Conservation (phyloP, 2,888 invertebrate genomes). For the Microplitis deprimator region DNA sequence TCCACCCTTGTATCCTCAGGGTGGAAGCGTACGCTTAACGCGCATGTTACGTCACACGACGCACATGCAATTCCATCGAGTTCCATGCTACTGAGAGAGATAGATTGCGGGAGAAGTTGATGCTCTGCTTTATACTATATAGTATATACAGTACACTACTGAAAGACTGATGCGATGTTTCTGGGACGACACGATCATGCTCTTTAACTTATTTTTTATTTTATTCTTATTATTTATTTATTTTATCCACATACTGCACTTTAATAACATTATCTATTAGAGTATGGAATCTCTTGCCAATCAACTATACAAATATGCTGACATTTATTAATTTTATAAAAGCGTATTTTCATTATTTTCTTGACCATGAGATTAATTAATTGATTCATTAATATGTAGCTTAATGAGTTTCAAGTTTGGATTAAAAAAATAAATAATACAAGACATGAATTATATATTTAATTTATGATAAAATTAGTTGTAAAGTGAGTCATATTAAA, state of each 20-base stretch:
- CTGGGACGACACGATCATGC: constrained; percentile 24
- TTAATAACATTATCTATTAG: background rate
- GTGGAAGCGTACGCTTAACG: constrained; percentile 58
- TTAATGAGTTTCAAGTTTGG: too few relatives aligned
- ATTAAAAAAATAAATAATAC: too few relatives aligned
- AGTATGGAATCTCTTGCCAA: too few relatives aligned
- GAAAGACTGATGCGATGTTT: constrained; percentile 30
- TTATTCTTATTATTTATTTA: constrained; percentile 3
- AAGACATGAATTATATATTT: too few relatives aligned
- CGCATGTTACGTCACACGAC: constrained; percentile 62
- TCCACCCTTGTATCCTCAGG: constrained; percentile 41
- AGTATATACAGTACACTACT: background rate
- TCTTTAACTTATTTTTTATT: constrained; percentile 8
- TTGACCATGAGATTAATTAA: too few relatives aligned
- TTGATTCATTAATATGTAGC: too few relatives aligned
- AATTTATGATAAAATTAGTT: too few relatives aligned
- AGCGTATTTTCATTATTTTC: too few relatives aligned
- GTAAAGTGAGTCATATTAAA: background rate
- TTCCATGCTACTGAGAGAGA: constrained; percentile 15
- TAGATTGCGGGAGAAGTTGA: constrained; percentile 22
- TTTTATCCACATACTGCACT: background rate
- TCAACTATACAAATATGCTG: too few relatives aligned
- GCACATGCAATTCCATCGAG: constrained; percentile 43
- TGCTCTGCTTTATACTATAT: constrained; percentile 27
- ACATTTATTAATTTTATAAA: too few relatives aligned